Base-by-base conservation (phyloP, 2,888 invertebrate genomes). In the Lycophotia porphyrea region DNA sequence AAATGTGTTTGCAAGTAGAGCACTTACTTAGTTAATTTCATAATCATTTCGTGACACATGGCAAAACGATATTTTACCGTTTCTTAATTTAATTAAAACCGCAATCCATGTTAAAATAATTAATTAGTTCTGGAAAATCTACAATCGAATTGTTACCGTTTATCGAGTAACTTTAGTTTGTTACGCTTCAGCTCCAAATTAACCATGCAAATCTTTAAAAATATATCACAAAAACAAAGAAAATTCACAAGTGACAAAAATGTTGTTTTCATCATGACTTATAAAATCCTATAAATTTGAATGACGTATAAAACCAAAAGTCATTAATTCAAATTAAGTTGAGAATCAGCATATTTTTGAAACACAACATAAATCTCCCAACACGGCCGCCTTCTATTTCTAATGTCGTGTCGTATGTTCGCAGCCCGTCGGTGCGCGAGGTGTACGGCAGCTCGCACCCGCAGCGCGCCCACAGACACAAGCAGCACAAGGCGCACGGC, bases 401-500 rank as follows among this genome's bases (percentile, higher is more conserved):
- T 11, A 55, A 8, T 69, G 21, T 61, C 36, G 24, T n/a, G 0
- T 75, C n/a, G 24, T 55, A 66, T 81, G 2, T 66, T 92, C 91
- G 0, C 93, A 95, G 96, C 70, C 88, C 93, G 11, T 92, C 91
- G 60, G 95, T 96, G 2, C 96, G 96, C 88, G 94, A 96, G 76
- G 92, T 96, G 77, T 96, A 96, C 92, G 90, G 94, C 85, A 91
- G 94, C 21, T 81, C 95, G n/a, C 96, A 95, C 74, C 96, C 96
- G 5, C 94, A 94, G 82, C 93, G 96, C 2, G 92, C 92, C 82
- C 92, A 92, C 86, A 91, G 91, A 47, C 91, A 91, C 90, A 91
- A 92, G 88, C 84, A 81, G 18, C 76, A 84, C 71, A 84, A 84
- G 81, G 74, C 85, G 74, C 89, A 42, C 42, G 39, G 7, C 8